These are phyloP conservation scores for Campoletis raptor DNA, from an alignment of 2,888 invertebrate species.

Conservation along the genomic window DNA sequence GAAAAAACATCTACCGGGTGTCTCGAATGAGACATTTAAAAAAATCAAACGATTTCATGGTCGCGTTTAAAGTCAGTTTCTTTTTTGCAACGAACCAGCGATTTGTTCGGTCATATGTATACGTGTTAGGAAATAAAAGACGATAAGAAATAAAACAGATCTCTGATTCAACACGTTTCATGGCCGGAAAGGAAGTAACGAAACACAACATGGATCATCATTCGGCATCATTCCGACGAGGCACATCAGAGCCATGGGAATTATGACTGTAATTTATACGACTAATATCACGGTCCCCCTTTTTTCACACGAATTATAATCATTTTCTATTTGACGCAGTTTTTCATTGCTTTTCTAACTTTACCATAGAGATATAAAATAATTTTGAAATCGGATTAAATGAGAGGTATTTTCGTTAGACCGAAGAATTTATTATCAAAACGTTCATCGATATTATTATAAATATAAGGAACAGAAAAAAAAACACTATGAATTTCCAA, in stretches of 20 bases:
- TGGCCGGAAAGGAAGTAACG: conserved; percentile 70
- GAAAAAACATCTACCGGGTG: not conserved
- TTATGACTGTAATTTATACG: not conserved
- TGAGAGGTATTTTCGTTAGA: not conserved
- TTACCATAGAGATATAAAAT: not conserved
- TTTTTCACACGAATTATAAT: conserved; percentile 23
- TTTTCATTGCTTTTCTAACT: not conserved
- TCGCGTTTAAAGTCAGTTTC: no score
- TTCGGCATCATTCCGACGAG: not conserved
- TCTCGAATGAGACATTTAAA: not conserved
- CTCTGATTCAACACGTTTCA: conserved; percentile 76
- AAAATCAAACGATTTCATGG: not conserved
- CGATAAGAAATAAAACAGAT: not conserved
- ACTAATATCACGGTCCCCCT: no score
- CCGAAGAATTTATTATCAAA: not conserved
- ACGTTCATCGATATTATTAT: not conserved
- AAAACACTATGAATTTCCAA: not conserved
- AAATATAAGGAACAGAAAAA: not conserved
- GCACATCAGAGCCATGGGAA: conserved; percentile 34
- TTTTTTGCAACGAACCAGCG: no score
- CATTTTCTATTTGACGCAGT: not conserved
- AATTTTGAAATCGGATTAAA: not conserved
- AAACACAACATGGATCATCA: conserved; percentile 61
- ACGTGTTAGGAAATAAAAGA: not conserved
- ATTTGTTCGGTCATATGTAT: not conserved